Evolutionary conservation across 2,888 invertebrate genomes (phyloP).

Genomic region (Sarcophaga subvicina): DNA sequence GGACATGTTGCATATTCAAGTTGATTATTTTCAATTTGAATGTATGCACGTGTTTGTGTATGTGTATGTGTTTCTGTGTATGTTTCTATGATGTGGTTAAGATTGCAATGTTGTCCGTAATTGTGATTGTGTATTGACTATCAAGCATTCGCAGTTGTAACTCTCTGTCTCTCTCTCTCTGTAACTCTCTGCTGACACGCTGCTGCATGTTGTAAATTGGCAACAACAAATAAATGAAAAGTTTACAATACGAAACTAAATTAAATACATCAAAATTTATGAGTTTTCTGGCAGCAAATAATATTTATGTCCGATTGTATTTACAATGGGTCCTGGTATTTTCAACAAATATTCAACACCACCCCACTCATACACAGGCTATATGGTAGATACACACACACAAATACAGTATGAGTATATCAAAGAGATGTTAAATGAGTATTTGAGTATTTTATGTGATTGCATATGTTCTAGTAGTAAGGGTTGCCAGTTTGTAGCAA

Average conservation of each 20-base stretch:
- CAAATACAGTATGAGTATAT: background rate
- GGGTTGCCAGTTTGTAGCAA: background rate
- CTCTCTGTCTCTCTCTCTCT: too few species aligned
- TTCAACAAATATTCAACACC: too few species aligned
- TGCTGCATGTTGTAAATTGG: conserved; percentile 58
- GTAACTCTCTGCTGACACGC: background rate
- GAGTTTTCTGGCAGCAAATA: conserved; percentile 63
- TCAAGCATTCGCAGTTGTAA: background rate
- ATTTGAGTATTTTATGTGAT: background rate
- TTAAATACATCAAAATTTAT: conserved; percentile 69
- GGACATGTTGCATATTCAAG: conserved; percentile 28
- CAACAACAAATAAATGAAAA: conserved; percentile 63
- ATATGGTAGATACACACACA: too few species aligned
- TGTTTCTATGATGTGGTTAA: conserved; percentile 21
- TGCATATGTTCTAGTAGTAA: background rate
- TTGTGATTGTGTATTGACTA: background rate
- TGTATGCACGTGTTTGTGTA: background rate
- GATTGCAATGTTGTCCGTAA: background rate
- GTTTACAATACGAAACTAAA: conserved; percentile 68
- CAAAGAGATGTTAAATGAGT: background rate
- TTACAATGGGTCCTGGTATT: background rate
- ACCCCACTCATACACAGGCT: too few species aligned
- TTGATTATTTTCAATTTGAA: conserved; percentile 17
- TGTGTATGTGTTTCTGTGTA: background rate
- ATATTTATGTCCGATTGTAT: conserved; percentile 48